phyloP scores from a whole-genome alignment of 1,140 invertebrate species.

The Macrocentrus cingulum region DNA sequence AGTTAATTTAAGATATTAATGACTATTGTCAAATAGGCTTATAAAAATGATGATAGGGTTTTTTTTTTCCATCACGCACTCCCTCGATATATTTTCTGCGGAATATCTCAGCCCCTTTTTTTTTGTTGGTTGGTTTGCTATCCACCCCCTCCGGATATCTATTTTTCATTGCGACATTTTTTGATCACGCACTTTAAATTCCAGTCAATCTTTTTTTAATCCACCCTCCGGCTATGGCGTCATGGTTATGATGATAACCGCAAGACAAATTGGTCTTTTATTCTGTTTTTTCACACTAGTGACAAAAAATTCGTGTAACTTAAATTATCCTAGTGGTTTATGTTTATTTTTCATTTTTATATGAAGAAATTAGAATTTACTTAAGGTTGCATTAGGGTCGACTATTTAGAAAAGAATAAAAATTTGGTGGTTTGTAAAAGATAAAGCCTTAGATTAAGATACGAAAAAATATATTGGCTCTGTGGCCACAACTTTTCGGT shows the following conservation, averaged over 20 bases:
- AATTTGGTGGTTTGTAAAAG: too few species aligned
- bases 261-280: slow-evolving; percentile 2
- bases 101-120: slow-evolving; percentile 1
- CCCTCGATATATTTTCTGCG: background rate
- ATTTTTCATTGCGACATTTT: slow-evolving; percentile 30
- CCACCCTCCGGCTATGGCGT: slow-evolving; percentile 17
- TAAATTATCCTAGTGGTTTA: too few species aligned
- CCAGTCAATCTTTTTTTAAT: slow-evolving; percentile 26
- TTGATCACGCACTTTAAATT: slow-evolving; percentile 27
- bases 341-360: too few species aligned
- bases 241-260: background rate
- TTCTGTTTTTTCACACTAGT: too few species aligned
- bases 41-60: too few species aligned
- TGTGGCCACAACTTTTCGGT: too few species aligned
- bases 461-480: too few species aligned
- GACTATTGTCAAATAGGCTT: slow-evolving; percentile 52
- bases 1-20: slow-evolving; percentile 57
- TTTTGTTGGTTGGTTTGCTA: slow-evolving; percentile 12
- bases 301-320: too few species aligned
- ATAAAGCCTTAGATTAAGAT: too few species aligned
- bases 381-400: too few species aligned
- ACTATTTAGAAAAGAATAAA: too few species aligned
- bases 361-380: too few species aligned
- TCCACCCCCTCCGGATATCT: slow-evolving; percentile 19
- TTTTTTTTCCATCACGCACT: slow-evolving; percentile 33